These are phyloP conservation scores for Cryptomyrus ogoouensis DNA, from an alignment of 2,113 vertebrate species.

Conservation along the genomic window DNA sequence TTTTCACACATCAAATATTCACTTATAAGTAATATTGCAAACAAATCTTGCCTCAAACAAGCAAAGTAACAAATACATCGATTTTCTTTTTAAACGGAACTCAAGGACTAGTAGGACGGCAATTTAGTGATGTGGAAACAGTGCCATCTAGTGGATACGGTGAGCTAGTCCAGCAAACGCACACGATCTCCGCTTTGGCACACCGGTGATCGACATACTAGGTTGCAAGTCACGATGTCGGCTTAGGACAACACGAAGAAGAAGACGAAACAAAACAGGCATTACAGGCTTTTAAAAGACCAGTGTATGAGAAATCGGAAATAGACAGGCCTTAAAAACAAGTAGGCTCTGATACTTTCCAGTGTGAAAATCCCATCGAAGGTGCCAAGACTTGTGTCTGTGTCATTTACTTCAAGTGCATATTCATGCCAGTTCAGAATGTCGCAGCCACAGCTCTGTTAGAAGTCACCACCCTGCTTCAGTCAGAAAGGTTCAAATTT, in stretches of 20 bases:
- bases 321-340: not conserved
- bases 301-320: not conserved
- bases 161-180: not conserved
- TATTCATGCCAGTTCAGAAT: not conserved
- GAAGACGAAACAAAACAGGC: not conserved
- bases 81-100: not conserved
- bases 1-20: not conserved
- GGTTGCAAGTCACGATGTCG: not conserved
- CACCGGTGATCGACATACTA: not conserved
- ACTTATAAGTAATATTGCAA: constrained; percentile 3
- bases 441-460: too few species aligned
- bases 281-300: not conserved
- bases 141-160: not conserved
- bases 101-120: not conserved
- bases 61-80: constrained; percentile 6
- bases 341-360: not conserved
- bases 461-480: not conserved
- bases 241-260: not conserved
- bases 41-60: not conserved
- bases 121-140: not conserved
- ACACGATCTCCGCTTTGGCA: not conserved
- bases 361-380: not conserved
- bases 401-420: not conserved
- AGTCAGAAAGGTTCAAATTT: not conserved
- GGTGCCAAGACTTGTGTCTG: not conserved